These are phyloP conservation scores for Aphelinus atriplicis DNA, from an alignment of 1,140 invertebrate genomes.

Conservation along the genomic window DNA sequence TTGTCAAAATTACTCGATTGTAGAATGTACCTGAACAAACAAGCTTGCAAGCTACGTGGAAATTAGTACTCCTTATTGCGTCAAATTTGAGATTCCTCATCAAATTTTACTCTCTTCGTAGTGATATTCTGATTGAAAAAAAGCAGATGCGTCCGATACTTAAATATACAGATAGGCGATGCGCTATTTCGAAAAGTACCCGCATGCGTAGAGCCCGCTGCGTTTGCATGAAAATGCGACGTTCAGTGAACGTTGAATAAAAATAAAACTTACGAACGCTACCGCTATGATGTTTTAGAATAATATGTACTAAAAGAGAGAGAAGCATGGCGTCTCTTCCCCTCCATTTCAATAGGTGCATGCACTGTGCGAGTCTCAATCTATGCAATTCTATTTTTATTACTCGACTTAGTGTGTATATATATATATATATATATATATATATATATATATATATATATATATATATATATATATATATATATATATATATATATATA, in stretches of 20 bases:
- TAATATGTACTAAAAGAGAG: neutral
- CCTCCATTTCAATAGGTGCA: constrained; percentile 53
- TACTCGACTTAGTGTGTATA: constrained; percentile 50
- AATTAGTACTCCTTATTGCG: too few species aligned
- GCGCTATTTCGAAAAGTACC: constrained; percentile 26
- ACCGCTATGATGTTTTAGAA: neutral
- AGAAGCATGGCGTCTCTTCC: constrained; percentile 13
- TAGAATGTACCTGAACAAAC: too few species aligned
- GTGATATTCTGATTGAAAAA: neutral
- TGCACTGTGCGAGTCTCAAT: constrained; percentile 61
- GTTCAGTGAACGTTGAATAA: constrained; percentile 29
- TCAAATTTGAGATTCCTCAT: constrained; percentile 1
- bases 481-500: constrained; percentile 1
- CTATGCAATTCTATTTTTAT: constrained; percentile 68
- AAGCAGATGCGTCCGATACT: constrained; percentile 3
- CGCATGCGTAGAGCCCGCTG: constrained; percentile 35
- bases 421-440: constrained; percentile 2
- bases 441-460: constrained; percentile 10
- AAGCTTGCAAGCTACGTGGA: too few species aligned
- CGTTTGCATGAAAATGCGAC: constrained; percentile 21
- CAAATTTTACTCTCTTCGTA: constrained; percentile 30
- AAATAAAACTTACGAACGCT: neutral
- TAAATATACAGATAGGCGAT: neutral
- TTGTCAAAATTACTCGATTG: too few species aligned
- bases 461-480: constrained; percentile 8